These are phyloP conservation scores for Acrocephalus kingi DNA, from an alignment of 2,113 vertebrate species.

Conservation along the genomic window DNA sequence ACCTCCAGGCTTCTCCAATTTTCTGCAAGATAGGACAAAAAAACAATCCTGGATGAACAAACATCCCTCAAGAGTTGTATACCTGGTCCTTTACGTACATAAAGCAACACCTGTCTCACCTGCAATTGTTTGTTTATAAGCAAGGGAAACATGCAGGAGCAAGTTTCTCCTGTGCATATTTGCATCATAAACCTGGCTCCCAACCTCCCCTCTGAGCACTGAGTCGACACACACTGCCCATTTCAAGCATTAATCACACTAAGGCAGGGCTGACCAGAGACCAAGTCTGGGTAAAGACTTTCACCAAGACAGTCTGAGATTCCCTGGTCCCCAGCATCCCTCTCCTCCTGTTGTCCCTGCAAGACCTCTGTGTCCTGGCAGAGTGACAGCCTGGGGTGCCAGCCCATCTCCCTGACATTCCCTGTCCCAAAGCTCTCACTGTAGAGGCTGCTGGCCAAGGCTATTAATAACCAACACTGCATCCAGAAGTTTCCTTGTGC, in stretches of 20 bases:
- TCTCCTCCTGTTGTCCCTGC: neutral
- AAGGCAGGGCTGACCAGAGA: neutral
- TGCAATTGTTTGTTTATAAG: neutral
- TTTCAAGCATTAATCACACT: neutral
- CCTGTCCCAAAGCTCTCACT: neutral
- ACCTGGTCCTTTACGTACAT: neutral
- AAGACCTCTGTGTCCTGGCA: neutral
- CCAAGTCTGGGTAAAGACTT: neutral
- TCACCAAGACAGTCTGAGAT: neutral
- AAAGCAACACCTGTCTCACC: neutral
- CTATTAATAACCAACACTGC: neutral
- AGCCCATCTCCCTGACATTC: neutral
- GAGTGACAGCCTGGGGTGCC: neutral
- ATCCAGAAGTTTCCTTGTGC: neutral
- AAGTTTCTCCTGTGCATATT: neutral
- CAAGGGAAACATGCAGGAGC: neutral
- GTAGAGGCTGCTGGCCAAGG: neutral
- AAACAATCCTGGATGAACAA: neutral
- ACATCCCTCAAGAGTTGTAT: neutral
- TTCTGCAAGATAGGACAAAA: neutral
- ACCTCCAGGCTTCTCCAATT: neutral
- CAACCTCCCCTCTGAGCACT: accelerated
- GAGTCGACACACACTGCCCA: neutral
- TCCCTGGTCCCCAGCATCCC: neutral
- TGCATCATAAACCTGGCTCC: neutral